Base-by-base conservation (phyloP, 1,140 invertebrate genomes). In the Pentalonia nigronervosa region DNA sequence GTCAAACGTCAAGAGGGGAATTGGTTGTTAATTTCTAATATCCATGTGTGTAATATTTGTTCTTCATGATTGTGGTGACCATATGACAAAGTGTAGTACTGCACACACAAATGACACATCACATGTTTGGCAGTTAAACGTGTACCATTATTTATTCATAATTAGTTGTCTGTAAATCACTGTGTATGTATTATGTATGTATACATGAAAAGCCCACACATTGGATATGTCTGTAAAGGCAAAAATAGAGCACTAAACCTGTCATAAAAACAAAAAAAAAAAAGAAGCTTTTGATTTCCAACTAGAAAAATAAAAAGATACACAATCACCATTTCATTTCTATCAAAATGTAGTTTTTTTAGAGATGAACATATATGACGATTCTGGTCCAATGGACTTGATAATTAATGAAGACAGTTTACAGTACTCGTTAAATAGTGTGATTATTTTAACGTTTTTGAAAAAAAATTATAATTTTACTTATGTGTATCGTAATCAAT, bases 1-100 rank as follows among this genome's bases (percentile, higher is more conserved):
- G 41, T 41, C 83, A 30, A 30, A 86, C 11, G 9, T 9, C 30
- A 30, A 25, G 47, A 87, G 41, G 14, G 41, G 7, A 91, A 76
- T 47, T 11, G 41, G 34, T 91, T 41, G n/a, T 90, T 41, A 20
- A 25, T 90, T n/a, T 89, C 17, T 91, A 41, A 67, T 67, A 47
- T 17, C 53, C 90, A 91, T 76, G 48, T 92, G 67, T 21, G 90
- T 47, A 81, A 83, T 92, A 76, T 92, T 92, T 92, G 47, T 92
- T 91, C 25, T 91, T 92, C 20, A 14, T 83, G 81, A 84, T 84
- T 53, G 47, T 53, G 81, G 67, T 92, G 76, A 93, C 91, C 81
- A 84, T 53, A 56, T 93, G 81, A 86, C 81, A 56, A 47, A 56
- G 23, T 53, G 36, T 25, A 88, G 9, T 45, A 90, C 88, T 8